These are phyloP conservation scores for Trogon melanurus DNA, from an alignment of 2,113 vertebrate genomes.

Conservation along the genomic window DNA sequence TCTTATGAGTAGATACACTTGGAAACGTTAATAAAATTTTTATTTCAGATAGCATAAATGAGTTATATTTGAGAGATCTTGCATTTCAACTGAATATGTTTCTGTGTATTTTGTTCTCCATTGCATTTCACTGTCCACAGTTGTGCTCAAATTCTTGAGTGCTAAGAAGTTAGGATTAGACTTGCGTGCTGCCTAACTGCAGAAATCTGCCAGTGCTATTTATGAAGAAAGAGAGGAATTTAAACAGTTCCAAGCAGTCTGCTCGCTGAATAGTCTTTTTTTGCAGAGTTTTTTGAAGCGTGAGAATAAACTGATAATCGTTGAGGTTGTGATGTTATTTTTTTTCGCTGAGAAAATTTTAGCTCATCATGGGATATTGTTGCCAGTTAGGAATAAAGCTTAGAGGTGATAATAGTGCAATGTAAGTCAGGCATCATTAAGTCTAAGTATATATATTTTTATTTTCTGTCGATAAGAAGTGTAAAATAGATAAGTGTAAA, in stretches of 20 bases:
- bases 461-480: background rate
- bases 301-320: background rate
- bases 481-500: background rate
- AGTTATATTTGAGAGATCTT: background rate
- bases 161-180: background rate
- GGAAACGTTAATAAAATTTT: background rate
- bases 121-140: background rate
- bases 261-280: background rate
- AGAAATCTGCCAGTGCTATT: background rate
- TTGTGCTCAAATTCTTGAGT: background rate
- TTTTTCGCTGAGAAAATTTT: background rate
- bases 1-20: background rate
- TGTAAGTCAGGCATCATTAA: background rate
- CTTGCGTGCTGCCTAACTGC: background rate
- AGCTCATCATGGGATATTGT: background rate
- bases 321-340: background rate
- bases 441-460: background rate
- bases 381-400: background rate
- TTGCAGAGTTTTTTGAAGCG: background rate
- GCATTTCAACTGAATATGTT: background rate
- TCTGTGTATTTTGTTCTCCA: background rate
- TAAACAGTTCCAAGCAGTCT: background rate
- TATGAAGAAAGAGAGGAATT: background rate
- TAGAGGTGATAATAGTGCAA: background rate
- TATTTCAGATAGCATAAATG: background rate